phyloP scores from a whole-genome alignment of 2,113 vertebrate genomes.

The Neogale vison region DNA sequence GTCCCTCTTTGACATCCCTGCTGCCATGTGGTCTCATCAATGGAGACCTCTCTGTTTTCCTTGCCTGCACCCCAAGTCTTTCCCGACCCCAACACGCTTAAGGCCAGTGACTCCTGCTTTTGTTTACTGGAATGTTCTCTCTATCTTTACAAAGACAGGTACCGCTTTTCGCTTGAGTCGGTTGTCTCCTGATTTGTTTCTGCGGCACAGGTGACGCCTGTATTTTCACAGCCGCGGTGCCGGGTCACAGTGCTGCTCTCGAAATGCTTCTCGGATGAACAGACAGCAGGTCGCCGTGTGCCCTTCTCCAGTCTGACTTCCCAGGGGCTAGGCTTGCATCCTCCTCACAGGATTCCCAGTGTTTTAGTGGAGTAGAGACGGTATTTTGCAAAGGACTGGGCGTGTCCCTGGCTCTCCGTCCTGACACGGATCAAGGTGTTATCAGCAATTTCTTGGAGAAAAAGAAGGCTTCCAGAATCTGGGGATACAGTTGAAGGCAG shows the following conservation, averaged over 20 bases:
- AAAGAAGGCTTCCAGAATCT: not conserved
- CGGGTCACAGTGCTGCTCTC: not conserved
- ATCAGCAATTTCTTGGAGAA: not conserved
- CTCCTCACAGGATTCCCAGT: too few relatives aligned
- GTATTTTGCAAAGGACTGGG: not conserved
- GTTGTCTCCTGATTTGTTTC: not conserved
- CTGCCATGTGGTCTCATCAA: not conserved
- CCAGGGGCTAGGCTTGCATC: too few relatives aligned
- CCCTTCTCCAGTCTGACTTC: not conserved
- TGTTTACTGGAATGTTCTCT: not conserved
- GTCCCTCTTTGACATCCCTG: not conserved
- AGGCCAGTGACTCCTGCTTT: not conserved
- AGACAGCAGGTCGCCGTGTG: rapidly evolving
- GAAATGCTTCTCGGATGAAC: not conserved
- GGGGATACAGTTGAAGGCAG: too few relatives aligned
- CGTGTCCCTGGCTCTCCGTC: not conserved
- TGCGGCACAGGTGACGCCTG: not conserved
- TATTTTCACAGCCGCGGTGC: not conserved
- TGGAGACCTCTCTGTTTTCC: not conserved
- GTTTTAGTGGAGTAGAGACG: rapidly evolving
- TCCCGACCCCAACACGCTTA: not conserved
- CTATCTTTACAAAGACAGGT: not conserved
- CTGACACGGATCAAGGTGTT: not conserved
- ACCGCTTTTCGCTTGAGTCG: not conserved
- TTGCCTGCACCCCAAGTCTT: not conserved